phyloP scores from a whole-genome alignment of 2,888 invertebrate genomes.

The Papilio demoleus region DNA sequence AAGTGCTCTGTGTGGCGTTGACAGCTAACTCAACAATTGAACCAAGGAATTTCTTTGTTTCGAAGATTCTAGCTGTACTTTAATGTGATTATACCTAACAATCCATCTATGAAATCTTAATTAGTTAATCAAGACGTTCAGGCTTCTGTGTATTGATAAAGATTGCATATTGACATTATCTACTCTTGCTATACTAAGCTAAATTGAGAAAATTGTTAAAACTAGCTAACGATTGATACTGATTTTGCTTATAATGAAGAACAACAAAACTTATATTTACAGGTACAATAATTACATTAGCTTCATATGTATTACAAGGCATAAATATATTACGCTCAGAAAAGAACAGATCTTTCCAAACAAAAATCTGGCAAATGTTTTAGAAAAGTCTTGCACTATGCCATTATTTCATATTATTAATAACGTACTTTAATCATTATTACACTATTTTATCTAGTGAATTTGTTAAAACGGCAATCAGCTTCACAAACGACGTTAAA shows the following conservation, averaged over 20 bases:
- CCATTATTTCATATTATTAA: too few relatives aligned
- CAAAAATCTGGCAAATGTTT: too few relatives aligned
- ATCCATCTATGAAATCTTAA: not conserved
- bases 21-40: slow-evolving; percentile 64
- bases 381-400: too few relatives aligned
- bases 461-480: slow-evolving; percentile 2
- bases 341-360: too few relatives aligned
- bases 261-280: too few relatives aligned
- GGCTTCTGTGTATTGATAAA: not conserved
- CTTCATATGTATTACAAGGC: too few relatives aligned
- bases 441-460: too few relatives aligned
- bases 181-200: not conserved
- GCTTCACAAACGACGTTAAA: slow-evolving; percentile 49
- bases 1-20: slow-evolving; percentile 59
- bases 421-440: too few relatives aligned
- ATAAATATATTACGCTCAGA: too few relatives aligned
- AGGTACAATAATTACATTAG: not conserved
- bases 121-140: not conserved
- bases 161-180: not conserved
- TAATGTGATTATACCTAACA: not conserved
- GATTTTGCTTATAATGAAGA: not conserved
- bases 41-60: slow-evolving; percentile 19
- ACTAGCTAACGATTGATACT: not conserved
- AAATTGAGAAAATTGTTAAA: not conserved
- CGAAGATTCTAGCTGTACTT: not conserved